A percentile compares a stretch with the other conserved stretches of the same genome.
These are phyloP conservation scores for Hyperopisus bebe DNA, from an alignment of 2,113 vertebrate species.

Conservation along the genomic window DNA sequence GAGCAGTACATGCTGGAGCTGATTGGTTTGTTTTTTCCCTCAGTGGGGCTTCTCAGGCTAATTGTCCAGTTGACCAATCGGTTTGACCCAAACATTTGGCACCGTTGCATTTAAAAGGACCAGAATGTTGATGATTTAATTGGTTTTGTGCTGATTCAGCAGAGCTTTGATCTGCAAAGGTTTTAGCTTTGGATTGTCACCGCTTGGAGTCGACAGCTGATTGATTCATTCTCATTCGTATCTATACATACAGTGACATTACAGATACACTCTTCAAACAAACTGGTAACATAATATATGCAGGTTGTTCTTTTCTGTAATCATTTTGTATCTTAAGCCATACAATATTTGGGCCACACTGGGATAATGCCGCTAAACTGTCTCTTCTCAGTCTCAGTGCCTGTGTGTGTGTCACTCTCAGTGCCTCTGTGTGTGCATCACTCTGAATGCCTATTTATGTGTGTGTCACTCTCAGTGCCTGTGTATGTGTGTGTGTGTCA, in stretches of 20 bases:
- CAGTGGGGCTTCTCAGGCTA: neutral
- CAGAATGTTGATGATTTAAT: neutral
- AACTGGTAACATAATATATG: neutral
- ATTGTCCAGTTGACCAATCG: neutral
- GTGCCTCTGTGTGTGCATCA: neutral
- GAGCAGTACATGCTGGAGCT: neutral
- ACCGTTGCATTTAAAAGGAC: neutral
- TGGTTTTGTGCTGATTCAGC: conserved; percentile 8
- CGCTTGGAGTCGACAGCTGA: neutral
- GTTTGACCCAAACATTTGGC: neutral
- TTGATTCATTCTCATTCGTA: neutral
- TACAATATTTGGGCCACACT: neutral
- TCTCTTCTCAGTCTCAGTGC: neutral
- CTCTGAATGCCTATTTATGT: neutral
- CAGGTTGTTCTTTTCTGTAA: neutral
- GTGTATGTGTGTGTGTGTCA: neutral
- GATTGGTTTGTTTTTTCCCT: neutral
- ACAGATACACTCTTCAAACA: neutral
- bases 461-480: neutral
- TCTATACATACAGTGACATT: neutral
- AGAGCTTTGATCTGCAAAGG: conserved; percentile 21
- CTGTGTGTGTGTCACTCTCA: neutral
- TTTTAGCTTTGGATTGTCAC: conserved; percentile 1
- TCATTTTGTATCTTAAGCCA: neutral
- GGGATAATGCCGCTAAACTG: neutral